Evolutionary conservation across 2,113 vertebrate species (phyloP), one percentile per base, ranked within the genome.

Genomic region (Tricholaema leucomelas): DNA sequence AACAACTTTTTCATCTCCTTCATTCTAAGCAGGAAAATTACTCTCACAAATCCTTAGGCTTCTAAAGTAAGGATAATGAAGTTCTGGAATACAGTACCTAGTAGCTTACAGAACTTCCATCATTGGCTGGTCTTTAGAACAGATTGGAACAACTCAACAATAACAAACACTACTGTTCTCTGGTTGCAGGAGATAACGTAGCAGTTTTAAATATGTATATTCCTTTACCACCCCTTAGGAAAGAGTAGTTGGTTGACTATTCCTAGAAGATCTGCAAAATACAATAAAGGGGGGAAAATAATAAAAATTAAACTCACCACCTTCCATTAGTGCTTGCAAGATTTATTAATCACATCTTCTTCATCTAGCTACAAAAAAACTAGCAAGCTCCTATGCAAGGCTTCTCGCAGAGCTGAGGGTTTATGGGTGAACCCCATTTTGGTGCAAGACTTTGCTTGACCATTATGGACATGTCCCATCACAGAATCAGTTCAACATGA

Each of bases 341-440:
- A 76, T 40, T 66, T 50, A 52, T 30, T 24, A 59, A 6, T 55
- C 18, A 27, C 4, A 24, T 30, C 8, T 10, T 93, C 6, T 10
- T 93, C 56, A 23, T 75, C 56, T 18, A 61, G 12, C 40, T 44
- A 27, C 21, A 21, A 55, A 46, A 77, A 80, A 31, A 8, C n/a
- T 66, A 36, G 40, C 10, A 20, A 5, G 20, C 27, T 66, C n/a
- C 60, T 50, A 63, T 0, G 0, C 17, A 84, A 66, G 30, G 44
- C 27, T 54, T 35, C 30, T 65, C 6, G 0, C 12, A 35, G 20
- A 9, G 23, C 19, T 85, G 58, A 73, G 69, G 23, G 28, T 76
- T 3, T 36, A 23, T 25, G 3, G 0, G 0, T 8, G 13, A 72
- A 24, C 4, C 2, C 16, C 5, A 46, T 10, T 60, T 40, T 20